Conservation (phyloP, 2,113 vertebrate species). For the Lutjanus erythropterus region DNA sequence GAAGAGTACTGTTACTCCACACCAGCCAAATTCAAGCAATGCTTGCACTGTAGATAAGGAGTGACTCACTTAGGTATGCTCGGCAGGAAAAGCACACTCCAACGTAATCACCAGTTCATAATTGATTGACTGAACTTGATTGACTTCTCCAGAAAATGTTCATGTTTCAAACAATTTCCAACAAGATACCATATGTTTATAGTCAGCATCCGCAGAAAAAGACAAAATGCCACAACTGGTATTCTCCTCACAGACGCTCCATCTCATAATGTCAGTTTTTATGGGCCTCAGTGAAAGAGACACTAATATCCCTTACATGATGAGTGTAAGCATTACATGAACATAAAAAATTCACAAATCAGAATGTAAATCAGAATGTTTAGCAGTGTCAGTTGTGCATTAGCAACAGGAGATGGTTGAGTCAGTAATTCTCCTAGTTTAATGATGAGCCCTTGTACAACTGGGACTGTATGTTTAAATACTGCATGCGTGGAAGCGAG, state of each 20-base stretch:
- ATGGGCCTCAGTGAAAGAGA: constrained; percentile 59
- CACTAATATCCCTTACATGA: constrained; percentile 69
- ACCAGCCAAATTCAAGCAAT: constrained; percentile 6
- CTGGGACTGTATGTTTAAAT: constrained; percentile 50
- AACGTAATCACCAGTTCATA: constrained; percentile 37
- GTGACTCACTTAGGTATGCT: constrained; percentile 26
- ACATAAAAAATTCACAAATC: constrained; percentile 55
- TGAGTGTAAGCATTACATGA: constrained; percentile 42
- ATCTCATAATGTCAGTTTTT: constrained; percentile 60
- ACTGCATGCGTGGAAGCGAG: constrained; percentile 30
- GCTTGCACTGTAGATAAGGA: constrained; percentile 14
- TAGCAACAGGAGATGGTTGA: constrained; percentile 41
- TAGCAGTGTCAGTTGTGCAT: constrained; percentile 42
- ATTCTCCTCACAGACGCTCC: constrained; percentile 39
- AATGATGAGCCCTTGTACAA: constrained; percentile 42
- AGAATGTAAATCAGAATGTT: constrained; percentile 65
- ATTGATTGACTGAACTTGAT: constrained; percentile 62
- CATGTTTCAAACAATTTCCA: constrained; percentile 41
- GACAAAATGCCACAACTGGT: constrained; percentile 10
- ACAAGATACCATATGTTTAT: constrained; percentile 38
- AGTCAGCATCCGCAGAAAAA: neutral
- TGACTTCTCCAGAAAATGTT: constrained; percentile 59
- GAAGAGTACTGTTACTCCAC: neutral
- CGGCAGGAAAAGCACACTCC: constrained; percentile 31
- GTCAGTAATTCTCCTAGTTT: constrained; percentile 41